Base-by-base conservation (phyloP, 1,140 invertebrate species). In the Ephestia elutella region DNA sequence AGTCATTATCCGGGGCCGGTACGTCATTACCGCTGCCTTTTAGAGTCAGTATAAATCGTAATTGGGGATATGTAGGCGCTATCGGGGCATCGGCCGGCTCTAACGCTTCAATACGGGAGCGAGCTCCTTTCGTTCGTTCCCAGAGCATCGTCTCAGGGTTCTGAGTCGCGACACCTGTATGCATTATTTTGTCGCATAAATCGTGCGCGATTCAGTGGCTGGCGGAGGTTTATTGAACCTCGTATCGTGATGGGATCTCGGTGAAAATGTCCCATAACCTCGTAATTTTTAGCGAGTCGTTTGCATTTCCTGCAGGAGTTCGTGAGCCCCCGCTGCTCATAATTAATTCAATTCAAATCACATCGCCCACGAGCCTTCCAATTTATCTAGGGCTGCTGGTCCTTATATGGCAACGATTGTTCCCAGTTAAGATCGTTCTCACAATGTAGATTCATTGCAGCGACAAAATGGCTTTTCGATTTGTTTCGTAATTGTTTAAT, bases 301-400 rank as follows among this genome's bases (percentile, higher is more conserved):
- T 79, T 77, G 73, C 73, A 76, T 86, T 79, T 82, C 67, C 72
- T 77, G 68, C 61, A 63, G 63, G 53, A 71, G 60, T 75, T 80
- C 70, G 73, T 76, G 74, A 73, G 65, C 67, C 65, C 65, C 59
- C 63, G 20, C 62, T 68, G 65, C 76, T 79, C 77, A 79, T 87
- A 87, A 88, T 88, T 89, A 83, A 86, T 86, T 85, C 80, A 84
- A 87, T 86, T 89, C 83, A 88, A 86, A 87, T 86, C 84, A 83
- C 78, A 81, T 80, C 80, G 80, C 83, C 82, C 77, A 83, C 82
- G 70, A 78, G 66, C 66, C 69, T 71, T 78, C 74, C 75, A 76
- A 78, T 87, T 81, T 78, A 78, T 75, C 71, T 56, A 56, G 56
- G 11, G 21, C 49, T 72, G 66, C 70, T 73, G 66, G 62, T 68